phyloP scores from a whole-genome alignment of 2,888 invertebrate species.

The Lithophane leautieri region DNA sequence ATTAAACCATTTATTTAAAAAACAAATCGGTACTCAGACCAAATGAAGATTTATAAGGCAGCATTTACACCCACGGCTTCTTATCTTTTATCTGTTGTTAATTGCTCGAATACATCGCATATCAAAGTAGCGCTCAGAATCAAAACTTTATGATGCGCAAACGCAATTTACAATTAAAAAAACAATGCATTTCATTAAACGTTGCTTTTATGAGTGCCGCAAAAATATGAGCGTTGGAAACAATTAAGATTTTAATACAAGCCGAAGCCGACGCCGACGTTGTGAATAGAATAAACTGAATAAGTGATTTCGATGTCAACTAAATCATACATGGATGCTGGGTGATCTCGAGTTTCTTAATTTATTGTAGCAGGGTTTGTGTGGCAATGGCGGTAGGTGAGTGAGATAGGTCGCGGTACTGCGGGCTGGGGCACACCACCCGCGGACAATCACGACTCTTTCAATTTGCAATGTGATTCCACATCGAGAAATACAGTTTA shows the following conservation, averaged over 20 bases:
- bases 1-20: conserved; percentile 56
- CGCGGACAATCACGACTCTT: conserved; percentile 66
- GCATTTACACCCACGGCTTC: conserved; percentile 37
- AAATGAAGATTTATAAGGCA: conserved; percentile 58
- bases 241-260: conserved; percentile 81
- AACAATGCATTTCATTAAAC: conserved; percentile 63
- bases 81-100: conserved; percentile 59
- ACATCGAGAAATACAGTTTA: conserved; percentile 52
- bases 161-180: conserved; percentile 63
- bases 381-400: conserved; percentile 32
- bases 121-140: conserved; percentile 52
- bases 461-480: conserved; percentile 65
- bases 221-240: conserved; percentile 81
- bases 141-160: conserved; percentile 58
- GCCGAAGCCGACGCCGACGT: conserved; percentile 46
- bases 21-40: conserved; percentile 31
- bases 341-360: conserved; percentile 52
- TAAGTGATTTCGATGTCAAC: conserved; percentile 77
- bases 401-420: conserved; percentile 20
- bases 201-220: conserved; percentile 66
- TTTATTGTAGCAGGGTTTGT: conserved; percentile 56
- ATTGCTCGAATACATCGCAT: conserved; percentile 55
- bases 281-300: conserved; percentile 68
- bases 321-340: conserved; percentile 72
- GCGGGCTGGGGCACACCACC: conserved; percentile 46